Evolutionary conservation across 64 coral and sea anemone genomes (phyloP).

Genomic region (Catalaphyllia jardinei): DNA sequence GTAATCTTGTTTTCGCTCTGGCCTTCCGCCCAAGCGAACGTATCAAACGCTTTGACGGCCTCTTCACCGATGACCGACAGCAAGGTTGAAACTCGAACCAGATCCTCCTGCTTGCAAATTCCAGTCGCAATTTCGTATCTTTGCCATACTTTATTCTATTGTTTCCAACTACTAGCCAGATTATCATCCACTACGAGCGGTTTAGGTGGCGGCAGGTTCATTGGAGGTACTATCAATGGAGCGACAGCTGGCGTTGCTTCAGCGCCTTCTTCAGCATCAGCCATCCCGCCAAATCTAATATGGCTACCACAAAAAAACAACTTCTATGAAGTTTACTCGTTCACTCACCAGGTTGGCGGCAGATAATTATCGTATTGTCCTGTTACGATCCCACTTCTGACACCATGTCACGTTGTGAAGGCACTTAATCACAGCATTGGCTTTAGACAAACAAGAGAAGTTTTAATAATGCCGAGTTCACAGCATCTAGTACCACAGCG

Average conservation of each 20-base stretch:
- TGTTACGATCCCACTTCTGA: no score
- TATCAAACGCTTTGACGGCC: constrained; percentile 49
- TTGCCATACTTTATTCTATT: constrained; percentile 47
- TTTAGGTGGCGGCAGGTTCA: constrained; percentile 47
- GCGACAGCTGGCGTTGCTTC: not conserved
- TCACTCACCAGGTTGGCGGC: no score
- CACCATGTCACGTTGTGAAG: no score
- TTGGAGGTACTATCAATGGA: not conserved
- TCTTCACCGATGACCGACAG: constrained; percentile 48
- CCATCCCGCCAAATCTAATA: constrained; percentile 42
- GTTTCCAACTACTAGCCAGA: constrained; percentile 28
- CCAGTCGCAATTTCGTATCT: constrained; percentile 38
- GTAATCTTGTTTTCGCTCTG: not conserved
- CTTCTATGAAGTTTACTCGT: no score
- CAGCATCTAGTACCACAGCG: no score
- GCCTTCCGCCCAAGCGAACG: constrained; percentile 33
- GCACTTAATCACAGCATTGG: no score
- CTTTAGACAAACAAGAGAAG: no score
- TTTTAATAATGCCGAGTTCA: no score
- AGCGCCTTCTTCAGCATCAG: not conserved
- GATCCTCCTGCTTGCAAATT: constrained; percentile 28
- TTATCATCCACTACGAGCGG: constrained; percentile 51
- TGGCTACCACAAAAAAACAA: constrained; percentile 44
- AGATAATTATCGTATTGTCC: no score
- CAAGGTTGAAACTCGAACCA: constrained; percentile 48